A percentile compares a stretch with the other conserved stretches of the same genome.
phyloP scores from a whole-genome alignment of 2,888 invertebrate genomes.

The Achlya flavicornis region DNA sequence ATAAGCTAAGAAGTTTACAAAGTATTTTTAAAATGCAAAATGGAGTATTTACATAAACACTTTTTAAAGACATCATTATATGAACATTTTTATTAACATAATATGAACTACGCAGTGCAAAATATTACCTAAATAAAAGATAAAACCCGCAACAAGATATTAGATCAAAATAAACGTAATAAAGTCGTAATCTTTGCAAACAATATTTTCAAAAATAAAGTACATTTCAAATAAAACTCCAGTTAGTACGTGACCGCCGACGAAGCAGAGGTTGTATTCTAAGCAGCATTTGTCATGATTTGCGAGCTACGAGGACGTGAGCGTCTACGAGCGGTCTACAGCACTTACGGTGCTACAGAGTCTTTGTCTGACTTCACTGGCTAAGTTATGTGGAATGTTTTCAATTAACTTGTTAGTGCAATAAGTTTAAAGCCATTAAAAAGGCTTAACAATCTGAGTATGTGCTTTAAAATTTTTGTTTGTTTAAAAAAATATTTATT shows the following conservation, averaged over 20 bases:
- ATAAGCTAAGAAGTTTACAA: too few species aligned
- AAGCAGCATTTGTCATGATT: slow-evolving; percentile 26
- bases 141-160: background rate
- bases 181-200: slow-evolving; percentile 40
- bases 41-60: too few species aligned
- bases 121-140: background rate
- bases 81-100: too few species aligned
- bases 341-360: slow-evolving; percentile 20
- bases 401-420: too few species aligned
- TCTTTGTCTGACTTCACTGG: background rate
- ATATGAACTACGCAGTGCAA: background rate
- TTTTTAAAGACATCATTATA: too few species aligned
- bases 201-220: slow-evolving; percentile 38
- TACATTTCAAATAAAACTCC: slow-evolving; percentile 36
- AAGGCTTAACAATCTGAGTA: too few species aligned
- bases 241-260: slow-evolving; percentile 29
- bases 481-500: too few species aligned
- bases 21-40: too few species aligned
- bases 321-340: slow-evolving; percentile 38
- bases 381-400: background rate
- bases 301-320: slow-evolving; percentile 33
- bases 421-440: too few species aligned
- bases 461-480: too few species aligned
- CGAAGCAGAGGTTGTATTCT: slow-evolving; percentile 22
- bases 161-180: slow-evolving; percentile 20